These are phyloP conservation scores for Omphaloscelis lunosa DNA, from an alignment of 2,888 invertebrate species.

Conservation along the genomic window DNA sequence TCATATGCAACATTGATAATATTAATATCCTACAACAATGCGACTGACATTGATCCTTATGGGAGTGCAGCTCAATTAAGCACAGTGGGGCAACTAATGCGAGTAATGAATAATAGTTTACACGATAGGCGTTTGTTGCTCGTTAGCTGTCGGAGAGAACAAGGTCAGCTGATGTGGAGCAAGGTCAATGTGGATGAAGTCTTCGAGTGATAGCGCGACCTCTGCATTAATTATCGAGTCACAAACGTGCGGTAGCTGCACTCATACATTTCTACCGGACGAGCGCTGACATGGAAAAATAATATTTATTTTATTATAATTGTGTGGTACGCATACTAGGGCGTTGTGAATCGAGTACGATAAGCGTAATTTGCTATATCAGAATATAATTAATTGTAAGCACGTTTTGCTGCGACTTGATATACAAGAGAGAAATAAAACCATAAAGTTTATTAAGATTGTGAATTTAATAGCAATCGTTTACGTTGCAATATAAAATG, in stretches of 20 bases:
- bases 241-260: constrained; percentile 68
- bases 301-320: constrained; percentile 24
- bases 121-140: constrained; percentile 80
- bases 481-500: constrained; percentile 1
- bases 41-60: constrained; percentile 73
- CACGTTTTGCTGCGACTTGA: constrained; percentile 29
- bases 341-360: constrained; percentile 41
- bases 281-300: constrained; percentile 31
- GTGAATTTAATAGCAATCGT: constrained; percentile 12
- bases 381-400: constrained; percentile 43
- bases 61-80: constrained; percentile 82
- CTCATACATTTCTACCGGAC: constrained; percentile 57
- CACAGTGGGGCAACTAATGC: constrained; percentile 80
- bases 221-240: constrained; percentile 83
- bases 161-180: constrained; percentile 86
- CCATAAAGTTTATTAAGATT: constrained; percentile 15
- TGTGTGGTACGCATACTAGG: constrained; percentile 15
- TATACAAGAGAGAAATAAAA: constrained; percentile 13
- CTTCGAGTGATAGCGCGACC: constrained; percentile 88
- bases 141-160: constrained; percentile 82
- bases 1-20: constrained; percentile 57
- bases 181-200: constrained; percentile 85
- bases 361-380: constrained; percentile 37
- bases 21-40: constrained; percentile 61
- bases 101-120: constrained; percentile 78